Evolutionary conservation across 2,797 vertebrate species (phyloP), one percentile per base, ranked within the genome.

Genomic region (Gymnothorax reevesii): DNA sequence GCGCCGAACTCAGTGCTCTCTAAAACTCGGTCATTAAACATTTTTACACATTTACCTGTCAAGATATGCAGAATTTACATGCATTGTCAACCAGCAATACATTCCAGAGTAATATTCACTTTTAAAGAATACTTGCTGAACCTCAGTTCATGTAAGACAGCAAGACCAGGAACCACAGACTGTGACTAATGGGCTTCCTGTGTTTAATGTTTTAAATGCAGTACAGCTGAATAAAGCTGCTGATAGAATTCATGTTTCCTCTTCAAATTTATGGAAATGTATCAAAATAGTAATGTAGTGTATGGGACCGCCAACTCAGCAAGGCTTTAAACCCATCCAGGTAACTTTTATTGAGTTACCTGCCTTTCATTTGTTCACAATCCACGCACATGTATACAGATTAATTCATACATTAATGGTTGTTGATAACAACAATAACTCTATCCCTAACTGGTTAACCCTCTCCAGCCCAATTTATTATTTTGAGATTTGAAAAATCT

Each of bases 1-100:
- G 83, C 77, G 73, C 27, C 88, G 87, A 25, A 86, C 33, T 69
- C 66, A 60, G 42, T 57, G 57, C 49, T 73, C 85, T 86, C 33
- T 86, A 13, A 75, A 15, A 0, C 73, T 27, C 66, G 49, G 71
- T 77, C 25, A 73, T 27, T 22, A 73, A 52, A 73, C 42, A 85
- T 73, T 59, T 13, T 62, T 77, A 86, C 80, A n/a, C 10, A 62
- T 75, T 57, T 75, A 73, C 52, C 59, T 27, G 59, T 83, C 77
- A 89, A 62, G 13, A 22, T 25, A 54, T 59, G 59, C 59, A 42
- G 87, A 75, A 77, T 77, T 60, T 85, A 77, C 83, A 86, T 42
- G 6, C 57, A 52, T 2, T 66, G 54, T 54, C 77, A 80, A 55
- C 60, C 52, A 25, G 49, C 82, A 55, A 86, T 86, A 4, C 80